These are phyloP conservation scores for Onthophagus taurus DNA, from an alignment of 1,140 invertebrate genomes.

Conservation along the genomic window DNA sequence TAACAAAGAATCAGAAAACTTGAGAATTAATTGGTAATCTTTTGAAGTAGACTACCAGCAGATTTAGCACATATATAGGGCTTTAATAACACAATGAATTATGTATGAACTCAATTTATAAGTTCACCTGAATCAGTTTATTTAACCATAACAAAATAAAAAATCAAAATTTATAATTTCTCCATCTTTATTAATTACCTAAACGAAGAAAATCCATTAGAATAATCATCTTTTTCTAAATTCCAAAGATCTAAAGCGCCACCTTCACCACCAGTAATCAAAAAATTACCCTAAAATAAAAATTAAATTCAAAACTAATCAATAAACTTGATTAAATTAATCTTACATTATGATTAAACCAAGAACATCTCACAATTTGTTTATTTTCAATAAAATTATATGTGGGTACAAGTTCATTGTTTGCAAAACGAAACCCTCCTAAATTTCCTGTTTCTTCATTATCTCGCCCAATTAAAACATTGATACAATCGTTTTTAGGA, in stretches of 20 bases:
- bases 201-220: no score
- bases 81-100: no score
- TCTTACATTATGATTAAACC: conserved; percentile 50
- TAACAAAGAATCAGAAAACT: no score
- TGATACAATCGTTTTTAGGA: conserved; percentile 35
- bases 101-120: no score
- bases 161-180: no score
- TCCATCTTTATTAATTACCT: no score
- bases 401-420: conserved; percentile 42
- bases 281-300: conserved; percentile 42
- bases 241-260: conserved; percentile 55
- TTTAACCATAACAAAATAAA: no score
- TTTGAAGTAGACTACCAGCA: no score
- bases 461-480: conserved; percentile 54
- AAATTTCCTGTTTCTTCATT: conserved; percentile 40
- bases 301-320: conserved; percentile 18
- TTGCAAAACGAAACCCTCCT: conserved; percentile 44
- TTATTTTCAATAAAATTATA: conserved; percentile 51
- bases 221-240: no score
- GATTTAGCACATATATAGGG: no score
- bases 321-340: conserved; percentile 10
- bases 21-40: no score
- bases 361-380: conserved; percentile 56
- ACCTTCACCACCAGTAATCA: conserved; percentile 58
- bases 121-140: no score